Evolutionary conservation across 2,113 vertebrate species (phyloP), one percentile per base, ranked within the genome.

Genomic region (Corythaeola cristata): DNA sequence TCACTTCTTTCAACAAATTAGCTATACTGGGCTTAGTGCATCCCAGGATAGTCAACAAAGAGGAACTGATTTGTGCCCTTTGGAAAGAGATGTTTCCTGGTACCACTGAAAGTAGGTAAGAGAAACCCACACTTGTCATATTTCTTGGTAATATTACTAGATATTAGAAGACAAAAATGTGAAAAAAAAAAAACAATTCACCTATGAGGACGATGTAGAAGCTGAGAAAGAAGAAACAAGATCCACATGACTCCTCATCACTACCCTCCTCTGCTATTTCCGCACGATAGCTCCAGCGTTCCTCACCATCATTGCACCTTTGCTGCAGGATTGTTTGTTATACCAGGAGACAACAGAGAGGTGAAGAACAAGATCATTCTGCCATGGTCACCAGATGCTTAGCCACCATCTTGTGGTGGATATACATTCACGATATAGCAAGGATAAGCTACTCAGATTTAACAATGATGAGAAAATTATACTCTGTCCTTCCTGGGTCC

Each of bases 381-480:
- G 20, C 49, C 28, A 27, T 30, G 32, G 50, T 17, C 52, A 64
- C n/a, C 4, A 3, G 19, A 19, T 60, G 39, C 33, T 33, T 45
- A 53, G 11, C 8, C 30, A 39, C 41, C 8, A 2, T 21, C 35
- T 52, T 4, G 0, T 47, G 21, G 23, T 47, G 44, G 37, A 59
- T 35, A 23, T 12, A 60, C 0, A 0, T 56, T 64, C 66, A 69
- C 2, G 1, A 33, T 35, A 8, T 0, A 58, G 32, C 45, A 83
- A 90, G 14, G 11, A 87, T 62, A 90, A 95, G 37, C 5, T 93
- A 45, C 32, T 37, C 17, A 58, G 13, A 67, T 55, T 77, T 41
- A 88, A 58, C 15, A 69, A 8, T 1, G 2, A 55, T 24, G 12
- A 45, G 47, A 86, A 92, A 92, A 84, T 2, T 58, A 76, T 37